A percentile compares a stretch with the other conserved stretches of the same genome.
phyloP scores from a whole-genome alignment of 1,140 invertebrate species.

The Arctopsyche grandis region DNA sequence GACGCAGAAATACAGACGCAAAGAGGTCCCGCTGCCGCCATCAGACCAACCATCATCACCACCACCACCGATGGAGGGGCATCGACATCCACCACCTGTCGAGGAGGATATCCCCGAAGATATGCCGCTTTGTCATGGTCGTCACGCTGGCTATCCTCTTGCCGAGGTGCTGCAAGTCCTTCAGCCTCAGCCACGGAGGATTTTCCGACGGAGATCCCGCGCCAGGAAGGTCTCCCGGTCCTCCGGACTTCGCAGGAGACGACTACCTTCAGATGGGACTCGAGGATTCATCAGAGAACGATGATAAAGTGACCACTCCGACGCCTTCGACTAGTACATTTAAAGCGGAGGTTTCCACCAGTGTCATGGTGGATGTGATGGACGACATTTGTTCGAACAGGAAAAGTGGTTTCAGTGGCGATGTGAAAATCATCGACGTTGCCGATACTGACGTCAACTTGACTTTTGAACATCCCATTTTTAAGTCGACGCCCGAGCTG shows the following conservation, averaged over 20 bases:
- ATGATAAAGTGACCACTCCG: not conserved
- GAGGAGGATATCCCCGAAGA: not conserved
- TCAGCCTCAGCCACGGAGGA: slow-evolving; percentile 31
- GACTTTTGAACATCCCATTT: slow-evolving; percentile 45
- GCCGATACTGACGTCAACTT: slow-evolving; percentile 42
- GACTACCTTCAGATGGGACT: slow-evolving; percentile 32
- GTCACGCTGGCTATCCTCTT: slow-evolving; percentile 24
- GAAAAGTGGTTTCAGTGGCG: slow-evolving; percentile 25
- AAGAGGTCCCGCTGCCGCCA: not conserved
- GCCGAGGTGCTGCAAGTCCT: slow-evolving; percentile 37
- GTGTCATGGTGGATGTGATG: not conserved
- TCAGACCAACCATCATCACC: not conserved
- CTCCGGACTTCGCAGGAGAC: slow-evolving; percentile 13
- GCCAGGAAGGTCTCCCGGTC: slow-evolving; percentile 49
- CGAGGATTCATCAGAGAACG: slow-evolving; percentile 30
- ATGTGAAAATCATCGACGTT: slow-evolving; percentile 26
- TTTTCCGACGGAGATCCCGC: slow-evolving; percentile 45
- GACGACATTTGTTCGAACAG: slow-evolving; percentile 35
- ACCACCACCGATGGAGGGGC: slow-evolving; percentile 16
- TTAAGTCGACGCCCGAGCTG: slow-evolving; percentile 47
- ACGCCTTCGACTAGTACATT: slow-evolving; percentile 7
- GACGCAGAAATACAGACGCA: slow-evolving; percentile 20
- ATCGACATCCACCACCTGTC: not conserved
- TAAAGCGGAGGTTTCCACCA: not conserved
- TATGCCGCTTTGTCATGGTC: slow-evolving; percentile 3